These are phyloP conservation scores for Poeciliopsis gracilis DNA, from an alignment of 2,797 vertebrate genomes.

Conservation along the genomic window DNA sequence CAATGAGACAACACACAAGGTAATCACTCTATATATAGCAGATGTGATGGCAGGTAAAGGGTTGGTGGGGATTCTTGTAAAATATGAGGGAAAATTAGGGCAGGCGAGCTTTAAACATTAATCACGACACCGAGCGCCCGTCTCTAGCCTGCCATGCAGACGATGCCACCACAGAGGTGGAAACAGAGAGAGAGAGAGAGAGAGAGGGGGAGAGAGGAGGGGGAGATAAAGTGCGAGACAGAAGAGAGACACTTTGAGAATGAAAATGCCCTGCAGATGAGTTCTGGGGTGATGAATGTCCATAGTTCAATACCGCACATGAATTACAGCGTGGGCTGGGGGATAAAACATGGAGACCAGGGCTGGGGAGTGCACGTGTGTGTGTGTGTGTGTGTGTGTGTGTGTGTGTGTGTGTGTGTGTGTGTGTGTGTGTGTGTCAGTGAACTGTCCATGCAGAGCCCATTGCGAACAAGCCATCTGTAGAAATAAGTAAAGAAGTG, in stretches of 20 bases:
- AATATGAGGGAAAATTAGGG: constrained; percentile 75
- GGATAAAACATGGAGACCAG: constrained; percentile 67
- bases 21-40: constrained; percentile 71
- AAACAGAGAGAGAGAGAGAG: constrained; percentile 48
- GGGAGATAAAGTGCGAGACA: constrained; percentile 62
- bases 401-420: too few species aligned
- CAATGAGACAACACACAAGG: constrained; percentile 74
- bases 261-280: constrained; percentile 79
- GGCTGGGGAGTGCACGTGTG: constrained; percentile 33
- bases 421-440: background rate
- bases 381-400: background rate
- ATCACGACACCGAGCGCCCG: constrained; percentile 65
- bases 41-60: constrained; percentile 36
- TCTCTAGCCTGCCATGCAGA: constrained; percentile 57
- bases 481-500: constrained; percentile 81
- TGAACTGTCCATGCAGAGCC: constrained; percentile 75
- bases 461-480: constrained; percentile 76
- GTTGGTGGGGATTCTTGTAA: constrained; percentile 61
- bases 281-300: constrained; percentile 77
- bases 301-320: constrained; percentile 75
- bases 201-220: constrained; percentile 31
- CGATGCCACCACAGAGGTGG: constrained; percentile 61
- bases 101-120: constrained; percentile 77
- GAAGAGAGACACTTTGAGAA: constrained; percentile 74
- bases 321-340: constrained; percentile 75